Evolutionary conservation across 2,113 vertebrate genomes (phyloP).

Genomic region (Cavia aperea): DNA sequence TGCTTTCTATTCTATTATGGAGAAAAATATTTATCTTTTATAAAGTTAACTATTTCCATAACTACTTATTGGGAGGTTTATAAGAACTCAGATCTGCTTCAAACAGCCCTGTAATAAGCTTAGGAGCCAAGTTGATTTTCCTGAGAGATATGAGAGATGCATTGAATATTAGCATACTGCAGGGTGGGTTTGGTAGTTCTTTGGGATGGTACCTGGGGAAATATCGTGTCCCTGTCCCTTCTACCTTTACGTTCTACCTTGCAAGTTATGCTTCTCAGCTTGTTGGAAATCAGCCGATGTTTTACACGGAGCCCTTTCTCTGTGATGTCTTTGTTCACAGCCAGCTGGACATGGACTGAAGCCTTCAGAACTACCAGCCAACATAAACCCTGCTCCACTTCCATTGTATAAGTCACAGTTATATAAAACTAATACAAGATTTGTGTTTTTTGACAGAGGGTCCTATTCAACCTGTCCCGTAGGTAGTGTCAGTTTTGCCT

Average conservation of each 20-base stretch:
- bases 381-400: not conserved
- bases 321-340: not conserved
- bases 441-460: not conserved
- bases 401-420: not conserved
- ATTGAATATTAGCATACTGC: not conserved
- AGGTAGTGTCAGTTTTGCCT: not conserved
- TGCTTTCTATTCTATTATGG: not conserved
- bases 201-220: accelerated
- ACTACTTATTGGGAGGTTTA: not conserved
- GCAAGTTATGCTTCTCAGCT: not conserved
- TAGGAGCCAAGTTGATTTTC: not conserved
- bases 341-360: not conserved
- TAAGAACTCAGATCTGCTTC: not conserved
- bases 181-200: not conserved
- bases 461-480: not conserved
- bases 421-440: not conserved
- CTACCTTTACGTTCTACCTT: not conserved
- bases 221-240: too few species aligned
- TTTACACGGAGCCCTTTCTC: not conserved
- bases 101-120: not conserved
- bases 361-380: not conserved
- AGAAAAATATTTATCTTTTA: not conserved
- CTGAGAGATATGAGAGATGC: not conserved
- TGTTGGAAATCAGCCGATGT: accelerated
- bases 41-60: not conserved